These are phyloP conservation scores for Eupithecia exiguata DNA, from an alignment of 2,888 invertebrate genomes.

Conservation along the genomic window DNA sequence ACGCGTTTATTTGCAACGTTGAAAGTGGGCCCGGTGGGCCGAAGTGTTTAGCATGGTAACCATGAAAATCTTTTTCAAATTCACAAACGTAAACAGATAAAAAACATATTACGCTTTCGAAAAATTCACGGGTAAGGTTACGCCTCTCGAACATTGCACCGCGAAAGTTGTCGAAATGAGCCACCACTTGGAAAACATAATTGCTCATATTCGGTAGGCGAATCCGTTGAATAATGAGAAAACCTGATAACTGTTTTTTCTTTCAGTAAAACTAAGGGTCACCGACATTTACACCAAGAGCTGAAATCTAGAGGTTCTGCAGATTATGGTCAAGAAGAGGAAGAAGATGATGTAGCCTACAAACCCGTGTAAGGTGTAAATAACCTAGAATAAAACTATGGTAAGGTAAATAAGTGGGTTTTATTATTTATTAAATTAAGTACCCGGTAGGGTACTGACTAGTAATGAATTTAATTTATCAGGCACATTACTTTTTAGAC, in stretches of 20 bases:
- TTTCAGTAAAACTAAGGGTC: neutral
- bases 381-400: slow-evolving; percentile 6
- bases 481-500: no score
- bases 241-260: neutral
- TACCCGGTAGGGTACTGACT: no score
- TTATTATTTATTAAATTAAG: neutral
- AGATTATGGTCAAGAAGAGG: slow-evolving; percentile 44
- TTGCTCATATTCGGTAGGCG: neutral
- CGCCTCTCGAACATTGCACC: neutral
- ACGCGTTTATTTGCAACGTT: no score
- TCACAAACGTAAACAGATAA: neutral
- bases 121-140: neutral
- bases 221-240: neutral
- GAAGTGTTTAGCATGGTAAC: neutral
- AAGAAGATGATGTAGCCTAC: slow-evolving; percentile 55
- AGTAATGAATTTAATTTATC: no score
- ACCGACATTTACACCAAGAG: neutral
- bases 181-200: neutral
- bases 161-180: neutral
- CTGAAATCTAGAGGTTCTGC: neutral
- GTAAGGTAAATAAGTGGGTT: neutral
- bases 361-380: slow-evolving; percentile 51
- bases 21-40: no score
- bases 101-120: neutral
- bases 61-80: neutral